A percentile compares a stretch with the other conserved stretches of the same genome.
Evolutionary conservation across 2,113 vertebrate genomes (phyloP).

Genomic region (Petrocephalus microphthalmus): DNA sequence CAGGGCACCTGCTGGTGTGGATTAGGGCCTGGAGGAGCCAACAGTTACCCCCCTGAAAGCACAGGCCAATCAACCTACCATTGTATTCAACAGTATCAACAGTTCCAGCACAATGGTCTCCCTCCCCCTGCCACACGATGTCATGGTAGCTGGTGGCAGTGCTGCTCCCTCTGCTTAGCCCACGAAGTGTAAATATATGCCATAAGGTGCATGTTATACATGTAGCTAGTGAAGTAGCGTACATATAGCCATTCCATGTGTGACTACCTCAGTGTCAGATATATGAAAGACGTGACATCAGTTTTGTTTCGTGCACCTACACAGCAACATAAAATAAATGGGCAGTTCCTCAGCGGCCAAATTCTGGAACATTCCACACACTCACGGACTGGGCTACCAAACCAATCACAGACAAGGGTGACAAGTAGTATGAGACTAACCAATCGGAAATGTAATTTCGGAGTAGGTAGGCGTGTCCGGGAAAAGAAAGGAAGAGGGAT

Average conservation of each 20-base stretch:
- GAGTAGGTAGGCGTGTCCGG: slow-evolving; percentile 21
- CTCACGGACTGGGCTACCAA: slow-evolving; percentile 17
- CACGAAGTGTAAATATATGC: neutral
- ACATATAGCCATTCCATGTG: neutral
- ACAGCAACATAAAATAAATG: neutral
- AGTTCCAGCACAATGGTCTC: slow-evolving; percentile 41
- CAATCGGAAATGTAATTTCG: slow-evolving; percentile 28
- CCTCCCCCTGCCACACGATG: slow-evolving; percentile 18
- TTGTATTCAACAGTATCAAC: slow-evolving; percentile 46
- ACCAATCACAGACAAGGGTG: slow-evolving; percentile 32
- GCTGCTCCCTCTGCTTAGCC: too few relatives aligned
- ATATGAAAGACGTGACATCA: neutral
- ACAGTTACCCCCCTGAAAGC: slow-evolving; percentile 37
- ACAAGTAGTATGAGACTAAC: neutral
- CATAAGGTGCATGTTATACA: neutral
- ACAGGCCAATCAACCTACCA: slow-evolving; percentile 40
- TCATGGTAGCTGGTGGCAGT: too few relatives aligned
- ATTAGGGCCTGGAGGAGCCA: slow-evolving; percentile 31
- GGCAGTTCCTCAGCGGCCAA: slow-evolving; percentile 35
- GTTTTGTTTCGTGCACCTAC: slow-evolving; percentile 1
- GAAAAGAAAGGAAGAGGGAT: slow-evolving; percentile 31
- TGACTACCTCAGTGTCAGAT: neutral
- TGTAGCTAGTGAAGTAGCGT: neutral
- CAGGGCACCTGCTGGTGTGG: slow-evolving; percentile 44
- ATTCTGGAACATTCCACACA: slow-evolving; percentile 53